phyloP scores from a whole-genome alignment of 2,113 vertebrate genomes.

The Procavia capensis region DNA sequence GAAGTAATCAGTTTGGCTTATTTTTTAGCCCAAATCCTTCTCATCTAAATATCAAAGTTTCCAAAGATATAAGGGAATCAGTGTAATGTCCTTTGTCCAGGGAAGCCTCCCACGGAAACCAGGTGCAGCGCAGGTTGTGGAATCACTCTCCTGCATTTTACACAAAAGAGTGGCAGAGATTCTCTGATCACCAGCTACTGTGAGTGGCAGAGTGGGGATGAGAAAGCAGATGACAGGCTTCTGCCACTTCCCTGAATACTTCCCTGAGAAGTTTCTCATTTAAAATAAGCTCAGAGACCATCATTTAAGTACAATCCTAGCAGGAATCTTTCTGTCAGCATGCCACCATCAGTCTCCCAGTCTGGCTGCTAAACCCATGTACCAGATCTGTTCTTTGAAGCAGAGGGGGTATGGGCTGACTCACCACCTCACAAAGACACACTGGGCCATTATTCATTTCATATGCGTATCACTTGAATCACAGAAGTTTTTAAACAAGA shows the following conservation, averaged over 20 bases:
- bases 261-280: not conserved
- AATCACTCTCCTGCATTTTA: rapidly evolving
- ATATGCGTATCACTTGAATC: not conserved
- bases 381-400: not conserved
- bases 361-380: not conserved
- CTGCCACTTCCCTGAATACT: not conserved
- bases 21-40: not conserved
- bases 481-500: not conserved
- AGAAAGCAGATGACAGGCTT: not conserved
- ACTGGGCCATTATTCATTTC: not conserved
- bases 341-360: not conserved
- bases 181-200: not conserved
- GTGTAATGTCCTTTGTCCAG: not conserved
- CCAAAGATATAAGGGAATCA: not conserved
- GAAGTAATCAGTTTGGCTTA: not conserved
- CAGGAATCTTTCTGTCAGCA: not conserved
- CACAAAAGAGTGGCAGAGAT: not conserved
- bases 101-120: not conserved
- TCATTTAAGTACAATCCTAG: not conserved
- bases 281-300: not conserved
- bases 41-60: not conserved
- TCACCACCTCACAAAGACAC: not conserved
- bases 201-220: not conserved
- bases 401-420: not conserved
- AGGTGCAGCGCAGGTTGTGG: rapidly evolving